Conservation (phyloP, 1,140 invertebrate genomes). For the Diploscapter pachys region DNA sequence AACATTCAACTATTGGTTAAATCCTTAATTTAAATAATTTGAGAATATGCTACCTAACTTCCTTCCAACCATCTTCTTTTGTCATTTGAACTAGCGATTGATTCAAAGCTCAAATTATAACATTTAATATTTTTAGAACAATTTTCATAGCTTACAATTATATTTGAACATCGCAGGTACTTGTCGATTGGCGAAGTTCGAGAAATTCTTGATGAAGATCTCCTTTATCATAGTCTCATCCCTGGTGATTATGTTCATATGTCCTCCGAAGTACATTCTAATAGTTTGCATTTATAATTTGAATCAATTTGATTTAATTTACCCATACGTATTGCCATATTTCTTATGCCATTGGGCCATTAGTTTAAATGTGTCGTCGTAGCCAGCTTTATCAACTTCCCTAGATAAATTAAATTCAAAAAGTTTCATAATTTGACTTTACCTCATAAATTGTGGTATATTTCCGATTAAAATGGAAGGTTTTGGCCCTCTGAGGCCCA, state of each 20-base stretch:
- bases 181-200: slow-evolving; percentile 11
- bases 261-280: slow-evolving; percentile 9
- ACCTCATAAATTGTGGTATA: no score
- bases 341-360: slow-evolving; percentile 1
- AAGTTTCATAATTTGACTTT: no score
- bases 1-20: no score
- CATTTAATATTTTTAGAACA: no score
- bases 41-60: background rate
- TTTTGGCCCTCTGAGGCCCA: no score
- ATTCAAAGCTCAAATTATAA: background rate
- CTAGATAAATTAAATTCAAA: background rate
- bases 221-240: slow-evolving; percentile 17
- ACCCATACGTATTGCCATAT: slow-evolving; percentile 16
- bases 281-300: background rate
- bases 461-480: no score
- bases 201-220: slow-evolving; percentile 21
- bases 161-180: slow-evolving; percentile 2
- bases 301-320: background rate
- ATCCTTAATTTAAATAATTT: no score
- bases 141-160: slow-evolving; percentile 2
- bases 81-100: slow-evolving; percentile 4
- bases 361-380: slow-evolving; percentile 12
- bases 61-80: slow-evolving; percentile 1
- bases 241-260: slow-evolving; percentile 5
- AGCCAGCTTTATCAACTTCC: slow-evolving; percentile 8